Evolutionary conservation across 1,140 invertebrate species (phyloP).

Genomic region (Neoseiulus cucumeris): DNA sequence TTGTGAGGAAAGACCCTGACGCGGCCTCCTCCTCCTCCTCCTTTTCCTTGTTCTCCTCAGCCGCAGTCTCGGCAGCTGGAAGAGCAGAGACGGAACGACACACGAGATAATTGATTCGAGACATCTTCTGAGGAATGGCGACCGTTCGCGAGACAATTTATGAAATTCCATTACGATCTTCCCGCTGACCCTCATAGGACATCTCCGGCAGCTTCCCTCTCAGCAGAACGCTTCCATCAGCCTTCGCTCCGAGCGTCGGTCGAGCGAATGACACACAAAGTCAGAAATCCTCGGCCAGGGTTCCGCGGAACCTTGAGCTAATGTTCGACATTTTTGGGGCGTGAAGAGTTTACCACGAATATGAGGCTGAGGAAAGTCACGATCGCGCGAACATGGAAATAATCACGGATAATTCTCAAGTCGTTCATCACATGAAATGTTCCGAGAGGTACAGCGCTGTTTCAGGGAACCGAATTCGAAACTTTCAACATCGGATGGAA

Average conservation of each 20-base stretch:
- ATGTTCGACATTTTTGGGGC: too few species aligned
- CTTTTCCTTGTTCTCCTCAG: background rate
- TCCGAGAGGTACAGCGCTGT: too few species aligned
- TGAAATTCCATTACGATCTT: background rate
- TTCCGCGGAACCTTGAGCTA: too few species aligned
- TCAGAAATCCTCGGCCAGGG: background rate
- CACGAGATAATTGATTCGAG: slow-evolving; percentile 1
- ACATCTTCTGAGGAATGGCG: background rate
- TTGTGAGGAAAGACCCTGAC: background rate
- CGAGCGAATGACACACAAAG: background rate
- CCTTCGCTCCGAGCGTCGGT: background rate
- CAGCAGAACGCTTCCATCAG: background rate
- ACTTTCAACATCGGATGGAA: too few species aligned
- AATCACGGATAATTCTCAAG: too few species aligned
- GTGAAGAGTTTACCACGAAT: too few species aligned
- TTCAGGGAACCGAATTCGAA: too few species aligned
- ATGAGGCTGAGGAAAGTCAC: too few species aligned
- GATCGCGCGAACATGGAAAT: too few species aligned
- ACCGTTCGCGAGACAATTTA: background rate
- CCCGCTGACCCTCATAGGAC: background rate
- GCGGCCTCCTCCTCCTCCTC: background rate
- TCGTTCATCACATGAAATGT: too few species aligned
- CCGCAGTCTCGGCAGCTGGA: background rate
- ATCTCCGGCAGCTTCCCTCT: background rate
- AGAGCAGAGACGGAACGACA: background rate